A percentile compares a stretch with the other conserved stretches of the same genome.
These are phyloP conservation scores for Dryococelus australis DNA, from an alignment of 2,888 invertebrate species.

Conservation along the genomic window DNA sequence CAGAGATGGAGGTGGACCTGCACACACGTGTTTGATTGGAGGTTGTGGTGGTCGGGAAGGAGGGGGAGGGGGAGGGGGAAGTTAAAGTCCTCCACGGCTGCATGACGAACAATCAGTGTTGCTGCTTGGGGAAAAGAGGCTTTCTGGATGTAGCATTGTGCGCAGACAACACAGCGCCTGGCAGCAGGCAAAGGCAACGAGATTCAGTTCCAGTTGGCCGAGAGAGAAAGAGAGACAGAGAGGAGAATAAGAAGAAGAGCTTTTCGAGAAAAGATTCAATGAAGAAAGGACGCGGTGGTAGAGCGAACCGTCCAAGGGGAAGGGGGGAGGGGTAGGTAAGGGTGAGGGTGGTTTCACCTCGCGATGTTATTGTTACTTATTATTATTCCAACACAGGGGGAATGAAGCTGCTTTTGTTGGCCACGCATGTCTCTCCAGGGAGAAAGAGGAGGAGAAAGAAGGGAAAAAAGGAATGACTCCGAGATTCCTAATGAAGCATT, in stretches of 20 bases:
- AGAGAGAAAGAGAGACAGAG: not conserved
- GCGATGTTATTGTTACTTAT: constrained; percentile 29
- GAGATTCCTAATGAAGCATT: constrained; percentile 47
- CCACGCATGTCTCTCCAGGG: constrained; percentile 19
- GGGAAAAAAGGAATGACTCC: constrained; percentile 39
- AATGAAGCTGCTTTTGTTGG: constrained; percentile 23
- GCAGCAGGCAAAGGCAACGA: not conserved
- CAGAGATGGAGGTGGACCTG: not conserved
- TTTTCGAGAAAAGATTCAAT: constrained; percentile 16
- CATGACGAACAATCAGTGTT: not conserved
- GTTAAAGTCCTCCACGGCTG: not conserved
- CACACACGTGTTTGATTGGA: not conserved
- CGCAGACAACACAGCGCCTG: not conserved
- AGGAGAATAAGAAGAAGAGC: not conserved
- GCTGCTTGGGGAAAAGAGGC: not conserved
- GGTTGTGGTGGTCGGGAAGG: not conserved
- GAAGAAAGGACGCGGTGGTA: not conserved
- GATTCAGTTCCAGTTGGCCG: not conserved
- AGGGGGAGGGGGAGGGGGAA: not conserved
- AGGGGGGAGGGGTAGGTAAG: not conserved
- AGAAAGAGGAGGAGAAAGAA: no score
- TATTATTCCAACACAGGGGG: constrained; percentile 28
- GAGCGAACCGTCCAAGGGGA: no score
- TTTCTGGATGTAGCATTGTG: not conserved
- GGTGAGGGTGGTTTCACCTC: constrained; percentile 20